Evolutionary conservation across 2,888 invertebrate genomes (phyloP), one percentile per base, ranked within the genome.

Genomic region (Yponomeuta plumbellus): DNA sequence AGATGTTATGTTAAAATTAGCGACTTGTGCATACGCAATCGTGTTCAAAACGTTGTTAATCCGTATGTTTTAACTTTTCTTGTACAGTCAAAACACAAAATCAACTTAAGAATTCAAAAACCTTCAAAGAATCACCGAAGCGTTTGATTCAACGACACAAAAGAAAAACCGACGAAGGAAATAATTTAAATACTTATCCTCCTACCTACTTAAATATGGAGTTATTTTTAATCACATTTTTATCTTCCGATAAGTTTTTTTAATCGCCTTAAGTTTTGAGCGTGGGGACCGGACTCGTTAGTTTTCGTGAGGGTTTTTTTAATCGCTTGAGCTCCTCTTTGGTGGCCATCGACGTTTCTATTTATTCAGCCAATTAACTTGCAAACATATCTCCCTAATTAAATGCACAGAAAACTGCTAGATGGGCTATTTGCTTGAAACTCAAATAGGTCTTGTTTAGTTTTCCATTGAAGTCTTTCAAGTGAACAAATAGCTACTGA

Each of bases 251-350:
- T 52, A 52, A 52, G 44, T 52, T 52, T 52, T 52, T 52, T 52
- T 52, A 3, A 52, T 52, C 10, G 44, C 44, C 17, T 13, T 17
- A 52, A 52, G 3, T 34, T 34, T 34, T 17, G 62, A 62, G 62
- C 62, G 39, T 62, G 62, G 62, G 62, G 62, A 62, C 39, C 22
- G 17, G 26, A 44, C 57, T 65, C 57, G 57, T 63, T 63, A 63
- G 44, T 63, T 21, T 22, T 22, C 11, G 44, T 40, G 20, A 34
- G 34, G n/a, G 17, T 34, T 34, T 44, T 21, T 63, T 63, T 63
- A 10, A 5, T 63, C n/a, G 40, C 63, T 22, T 44, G 63, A 40
- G 5, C 22, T 20, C 10, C 63, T 21, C 20, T 40, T 44, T 17
- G 17, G 61, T 61, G 63, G 39, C 8, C 34, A n/a, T 22, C 22